Percentiles rank a stretch among this genome's conserved stretches.
Conservation (phyloP, 2,797 vertebrate species). For the Spheniscus humboldti region DNA sequence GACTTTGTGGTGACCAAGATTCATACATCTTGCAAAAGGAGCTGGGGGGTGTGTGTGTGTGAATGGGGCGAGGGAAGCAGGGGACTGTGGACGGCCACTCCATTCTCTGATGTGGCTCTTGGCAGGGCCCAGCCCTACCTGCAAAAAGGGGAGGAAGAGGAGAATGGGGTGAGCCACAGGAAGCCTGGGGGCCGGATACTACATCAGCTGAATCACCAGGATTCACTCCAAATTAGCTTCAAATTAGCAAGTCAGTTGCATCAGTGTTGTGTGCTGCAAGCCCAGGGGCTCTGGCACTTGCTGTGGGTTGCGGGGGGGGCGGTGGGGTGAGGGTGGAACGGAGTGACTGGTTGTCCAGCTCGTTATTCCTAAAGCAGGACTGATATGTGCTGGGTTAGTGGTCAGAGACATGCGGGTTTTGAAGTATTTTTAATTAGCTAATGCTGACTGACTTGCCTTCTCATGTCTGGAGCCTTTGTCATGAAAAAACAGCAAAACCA, state of each 20-base stretch:
- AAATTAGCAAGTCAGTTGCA: neutral
- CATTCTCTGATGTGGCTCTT: rapidly evolving
- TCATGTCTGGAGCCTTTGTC: neutral
- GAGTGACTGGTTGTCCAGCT: neutral
- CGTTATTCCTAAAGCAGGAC: neutral
- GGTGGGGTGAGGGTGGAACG: rapidly evolving
- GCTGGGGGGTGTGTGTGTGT: too few relatives aligned
- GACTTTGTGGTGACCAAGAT: neutral
- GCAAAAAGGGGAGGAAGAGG: neutral
- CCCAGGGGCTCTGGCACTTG: neutral
- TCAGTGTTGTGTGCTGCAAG: neutral
- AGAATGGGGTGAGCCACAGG: neutral
- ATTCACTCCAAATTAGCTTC: neutral
- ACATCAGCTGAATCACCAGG: neutral
- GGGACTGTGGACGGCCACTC: too few relatives aligned
- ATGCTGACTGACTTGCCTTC: neutral
- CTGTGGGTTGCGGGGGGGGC: neutral
- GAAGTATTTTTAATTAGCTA: neutral
- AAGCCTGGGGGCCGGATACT: neutral
- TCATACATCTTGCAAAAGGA: neutral
- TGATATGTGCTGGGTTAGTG: neutral
- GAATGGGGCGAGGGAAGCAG: neutral
- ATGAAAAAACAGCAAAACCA: neutral
- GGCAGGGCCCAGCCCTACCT: neutral
- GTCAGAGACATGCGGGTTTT: neutral